phyloP scores from a whole-genome alignment of 2,113 vertebrate species.

The Labeo catla region DNA sequence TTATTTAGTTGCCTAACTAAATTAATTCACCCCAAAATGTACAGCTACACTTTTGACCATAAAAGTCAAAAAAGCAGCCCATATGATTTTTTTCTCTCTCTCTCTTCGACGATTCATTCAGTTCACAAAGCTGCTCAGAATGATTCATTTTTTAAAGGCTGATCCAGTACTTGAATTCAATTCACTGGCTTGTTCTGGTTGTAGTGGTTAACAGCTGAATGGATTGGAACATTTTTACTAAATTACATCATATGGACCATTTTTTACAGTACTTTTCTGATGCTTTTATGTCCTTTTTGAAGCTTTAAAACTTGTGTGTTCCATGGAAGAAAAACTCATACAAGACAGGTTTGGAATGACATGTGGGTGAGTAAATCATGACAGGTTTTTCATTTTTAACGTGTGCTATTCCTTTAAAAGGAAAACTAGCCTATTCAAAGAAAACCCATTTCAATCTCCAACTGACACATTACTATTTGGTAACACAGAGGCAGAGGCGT shows the following conservation, averaged over 20 bases:
- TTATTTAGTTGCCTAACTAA: no score
- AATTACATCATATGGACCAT: not conserved
- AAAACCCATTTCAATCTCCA: constrained; percentile 28
- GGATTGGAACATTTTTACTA: not conserved
- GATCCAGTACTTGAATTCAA: not conserved
- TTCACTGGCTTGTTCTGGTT: not conserved
- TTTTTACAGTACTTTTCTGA: not conserved
- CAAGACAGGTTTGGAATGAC: not conserved
- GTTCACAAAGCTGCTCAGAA: not conserved
- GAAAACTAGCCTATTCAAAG: not conserved
- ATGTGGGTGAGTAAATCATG: not conserved
- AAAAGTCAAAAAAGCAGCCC: not conserved
- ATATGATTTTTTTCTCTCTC: not conserved
- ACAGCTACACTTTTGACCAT: not conserved
- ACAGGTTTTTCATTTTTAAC: constrained; percentile 6
- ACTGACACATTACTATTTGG: constrained; percentile 52
- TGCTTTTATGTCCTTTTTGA: not conserved
- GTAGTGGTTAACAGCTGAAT: not conserved
- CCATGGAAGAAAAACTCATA: not conserved
- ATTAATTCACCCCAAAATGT: not conserved
- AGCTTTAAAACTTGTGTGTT: constrained; percentile 5
- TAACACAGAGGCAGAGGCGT: constrained; percentile 33
- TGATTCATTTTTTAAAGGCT: not conserved
- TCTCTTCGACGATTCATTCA: not conserved
- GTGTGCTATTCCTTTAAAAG: not conserved